Conservation (phyloP, 92 coral and sea anemone species). For the Epizoanthus stellaris region DNA sequence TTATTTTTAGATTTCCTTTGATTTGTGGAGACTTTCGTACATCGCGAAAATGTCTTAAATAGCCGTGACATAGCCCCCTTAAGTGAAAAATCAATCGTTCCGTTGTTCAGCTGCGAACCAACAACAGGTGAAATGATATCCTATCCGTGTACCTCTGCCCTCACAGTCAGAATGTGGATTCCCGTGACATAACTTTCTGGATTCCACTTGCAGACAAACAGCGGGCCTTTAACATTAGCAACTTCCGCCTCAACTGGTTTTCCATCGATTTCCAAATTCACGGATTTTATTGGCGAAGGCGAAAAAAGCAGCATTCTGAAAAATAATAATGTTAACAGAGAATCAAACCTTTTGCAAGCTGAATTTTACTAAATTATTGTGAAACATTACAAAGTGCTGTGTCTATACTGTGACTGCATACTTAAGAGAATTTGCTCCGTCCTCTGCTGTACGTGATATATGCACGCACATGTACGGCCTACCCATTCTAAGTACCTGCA, state of each 20-base stretch:
- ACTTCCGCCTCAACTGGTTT: conserved; percentile 55
- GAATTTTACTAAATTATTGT: no score
- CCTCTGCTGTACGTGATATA: neutral
- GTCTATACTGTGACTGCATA: no score
- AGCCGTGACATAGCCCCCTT: no score
- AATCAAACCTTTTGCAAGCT: no score
- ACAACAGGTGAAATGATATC: neutral
- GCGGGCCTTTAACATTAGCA: conserved; percentile 79
- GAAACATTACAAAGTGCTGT: no score
- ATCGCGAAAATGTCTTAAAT: no score
- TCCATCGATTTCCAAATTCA: conserved; percentile 74
- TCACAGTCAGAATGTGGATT: conserved; percentile 80
- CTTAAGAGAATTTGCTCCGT: no score
- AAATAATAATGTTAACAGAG: neutral
- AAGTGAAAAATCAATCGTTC: neutral
- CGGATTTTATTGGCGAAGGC: conserved; percentile 69
- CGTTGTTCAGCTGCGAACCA: neutral
- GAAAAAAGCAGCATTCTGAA: conserved; percentile 87
- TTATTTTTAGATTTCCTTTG: no score
- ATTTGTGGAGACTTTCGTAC: no score
- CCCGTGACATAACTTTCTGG: conserved; percentile 72
- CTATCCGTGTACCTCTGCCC: conserved; percentile 58
- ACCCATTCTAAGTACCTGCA: neutral
- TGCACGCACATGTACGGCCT: neutral
- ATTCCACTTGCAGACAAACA: conserved; percentile 86